Evolutionary conservation across 1,140 invertebrate genomes (phyloP).

Genomic region (Cydia strobilella): DNA sequence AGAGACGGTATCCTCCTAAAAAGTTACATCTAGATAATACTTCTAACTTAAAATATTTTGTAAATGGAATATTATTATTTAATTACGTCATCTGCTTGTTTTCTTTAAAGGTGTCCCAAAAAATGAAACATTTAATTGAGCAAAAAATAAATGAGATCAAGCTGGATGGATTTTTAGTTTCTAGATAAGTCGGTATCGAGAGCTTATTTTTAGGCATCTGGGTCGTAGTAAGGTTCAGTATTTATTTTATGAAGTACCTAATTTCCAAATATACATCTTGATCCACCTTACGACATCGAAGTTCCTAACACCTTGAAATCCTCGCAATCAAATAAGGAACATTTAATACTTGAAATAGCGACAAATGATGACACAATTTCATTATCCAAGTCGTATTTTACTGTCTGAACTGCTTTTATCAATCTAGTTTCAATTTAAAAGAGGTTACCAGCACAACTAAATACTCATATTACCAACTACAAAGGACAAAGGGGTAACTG

Average conservation of each 20-base stretch:
- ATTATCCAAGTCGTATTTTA: neutral
- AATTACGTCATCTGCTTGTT: neutral
- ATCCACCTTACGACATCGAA: neutral
- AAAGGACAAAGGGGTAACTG: slow-evolving; percentile 33
- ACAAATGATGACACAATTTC: neutral
- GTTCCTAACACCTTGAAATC: neutral
- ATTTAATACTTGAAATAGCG: neutral
- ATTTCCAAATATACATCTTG: neutral
- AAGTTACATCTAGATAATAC: slow-evolving; percentile 60
- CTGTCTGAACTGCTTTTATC: neutral
- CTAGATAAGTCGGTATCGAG: neutral
- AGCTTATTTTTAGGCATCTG: neutral
- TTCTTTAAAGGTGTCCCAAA: slow-evolving; percentile 7
- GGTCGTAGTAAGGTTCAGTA: neutral
- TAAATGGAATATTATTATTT: slow-evolving; percentile 76
- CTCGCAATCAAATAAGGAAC: too few relatives aligned
- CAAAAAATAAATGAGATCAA: slow-evolving; percentile 35
- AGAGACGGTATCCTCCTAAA: slow-evolving; percentile 72
- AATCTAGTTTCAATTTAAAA: neutral
- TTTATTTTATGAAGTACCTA: neutral
- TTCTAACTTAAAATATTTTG: slow-evolving; percentile 70
- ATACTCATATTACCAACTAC: slow-evolving; percentile 9
- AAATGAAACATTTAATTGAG: slow-evolving; percentile 25
- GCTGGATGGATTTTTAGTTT: slow-evolving; percentile 1
- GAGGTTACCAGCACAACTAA: neutral